phyloP scores from a whole-genome alignment of 1,140 invertebrate genomes.

The Polypedilum pembai region DNA sequence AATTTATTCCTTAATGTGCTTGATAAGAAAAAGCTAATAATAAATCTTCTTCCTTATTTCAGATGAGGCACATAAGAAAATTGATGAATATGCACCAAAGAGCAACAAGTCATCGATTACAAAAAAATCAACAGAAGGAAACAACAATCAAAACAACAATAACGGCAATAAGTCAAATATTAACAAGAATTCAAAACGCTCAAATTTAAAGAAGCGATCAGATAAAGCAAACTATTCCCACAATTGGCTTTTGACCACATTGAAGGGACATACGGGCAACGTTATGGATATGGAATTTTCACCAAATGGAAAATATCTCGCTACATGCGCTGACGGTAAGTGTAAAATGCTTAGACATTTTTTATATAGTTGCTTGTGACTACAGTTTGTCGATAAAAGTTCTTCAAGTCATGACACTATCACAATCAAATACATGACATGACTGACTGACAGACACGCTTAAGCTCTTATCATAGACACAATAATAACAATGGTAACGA shows the following conservation, averaged over 20 bases:
- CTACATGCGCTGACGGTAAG: conserved; percentile 74
- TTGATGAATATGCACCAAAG: neutral
- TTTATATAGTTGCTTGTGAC: neutral
- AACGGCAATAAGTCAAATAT: neutral
- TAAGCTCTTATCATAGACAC: neutral
- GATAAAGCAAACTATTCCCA: conserved; percentile 20
- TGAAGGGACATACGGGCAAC: conserved; percentile 70
- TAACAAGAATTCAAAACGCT: neutral
- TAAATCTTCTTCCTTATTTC: neutral
- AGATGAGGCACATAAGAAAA: conserved; percentile 22
- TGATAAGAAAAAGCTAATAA: too few species aligned
- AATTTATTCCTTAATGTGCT: too few species aligned
- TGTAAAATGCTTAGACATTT: conserved; percentile 31
- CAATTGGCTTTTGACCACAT: conserved; percentile 60
- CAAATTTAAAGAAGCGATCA: conserved; percentile 4
- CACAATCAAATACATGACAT: neutral
- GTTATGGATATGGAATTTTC: conserved; percentile 72
- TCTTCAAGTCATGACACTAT: neutral
- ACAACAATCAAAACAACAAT: neutral
- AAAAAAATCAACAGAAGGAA: neutral
- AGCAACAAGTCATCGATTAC: neutral
- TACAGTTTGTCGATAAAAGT: neutral
- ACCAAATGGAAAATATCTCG: conserved; percentile 73
- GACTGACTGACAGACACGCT: conserved; percentile 8
- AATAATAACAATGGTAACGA: neutral